These are phyloP conservation scores for Ophraella communa DNA, from an alignment of 2,888 invertebrate genomes.

Conservation along the genomic window DNA sequence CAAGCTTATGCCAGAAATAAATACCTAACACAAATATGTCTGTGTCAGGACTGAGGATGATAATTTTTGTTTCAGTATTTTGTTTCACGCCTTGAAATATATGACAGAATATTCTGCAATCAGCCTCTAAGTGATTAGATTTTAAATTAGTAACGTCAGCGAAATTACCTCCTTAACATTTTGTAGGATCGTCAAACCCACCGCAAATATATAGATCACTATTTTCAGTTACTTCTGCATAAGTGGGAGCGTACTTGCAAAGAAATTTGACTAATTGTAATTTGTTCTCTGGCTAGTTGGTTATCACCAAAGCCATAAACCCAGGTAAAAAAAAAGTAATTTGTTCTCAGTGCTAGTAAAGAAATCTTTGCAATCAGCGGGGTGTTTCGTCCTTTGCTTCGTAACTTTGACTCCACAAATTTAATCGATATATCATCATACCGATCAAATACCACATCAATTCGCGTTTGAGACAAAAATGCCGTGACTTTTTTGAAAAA, in stretches of 20 bases:
- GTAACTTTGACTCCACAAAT: neutral
- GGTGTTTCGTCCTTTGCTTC: neutral
- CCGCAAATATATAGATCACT: slow-evolving; percentile 2
- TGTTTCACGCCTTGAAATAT: slow-evolving; percentile 31
- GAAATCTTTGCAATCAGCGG: neutral
- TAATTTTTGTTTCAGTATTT: slow-evolving; percentile 35
- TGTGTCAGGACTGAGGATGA: slow-evolving; percentile 42
- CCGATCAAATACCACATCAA: neutral
- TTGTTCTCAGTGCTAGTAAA: neutral
- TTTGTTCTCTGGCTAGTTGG: no score
- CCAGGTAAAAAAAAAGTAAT: no score
- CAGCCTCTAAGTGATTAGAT: slow-evolving; percentile 19
- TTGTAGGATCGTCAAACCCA: neutral
- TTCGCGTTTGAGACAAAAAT: neutral
- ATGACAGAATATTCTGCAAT: slow-evolving; percentile 15
- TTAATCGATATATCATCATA: no score
- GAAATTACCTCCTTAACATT: neutral
- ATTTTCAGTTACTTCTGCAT: slow-evolving; percentile 1
- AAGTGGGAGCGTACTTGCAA: neutral
- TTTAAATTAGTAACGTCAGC: slow-evolving; percentile 13
- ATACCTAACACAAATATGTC: slow-evolving; percentile 41
- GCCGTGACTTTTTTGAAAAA: no score
- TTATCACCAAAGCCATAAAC: no score
- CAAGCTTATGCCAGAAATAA: neutral
- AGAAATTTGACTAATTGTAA: slow-evolving; percentile 13